Evolutionary conservation across 2,113 vertebrate genomes (phyloP), one percentile per base, ranked within the genome.

Genomic region (Gavia stellata): DNA sequence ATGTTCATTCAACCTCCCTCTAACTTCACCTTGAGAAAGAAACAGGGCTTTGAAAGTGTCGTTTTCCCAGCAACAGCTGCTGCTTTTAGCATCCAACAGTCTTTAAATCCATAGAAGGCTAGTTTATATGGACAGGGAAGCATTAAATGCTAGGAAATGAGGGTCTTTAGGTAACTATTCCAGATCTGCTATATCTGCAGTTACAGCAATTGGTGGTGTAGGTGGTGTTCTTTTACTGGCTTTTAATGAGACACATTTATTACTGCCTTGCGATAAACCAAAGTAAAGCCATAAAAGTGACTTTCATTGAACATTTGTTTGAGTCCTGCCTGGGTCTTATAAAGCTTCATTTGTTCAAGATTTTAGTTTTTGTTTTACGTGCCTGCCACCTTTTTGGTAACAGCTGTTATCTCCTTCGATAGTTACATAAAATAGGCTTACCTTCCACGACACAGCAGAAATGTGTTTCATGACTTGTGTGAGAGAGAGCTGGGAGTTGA

Each of bases 181-280:
- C 97, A 97, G 96, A 97, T 95, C 93, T 92, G 86, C 89, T 96
- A 3, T 97, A 97, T 96, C 96, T 95, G 95, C 94, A 94, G 91
- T 95, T 88, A 86, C 95, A 90, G 89, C 86, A 81, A 86, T 85
- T 72, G 84, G 95, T 97, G 95, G 89, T 95, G 89, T 95, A 94
- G 91, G 95, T 97, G 92, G 95, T 97, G 94, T 97, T 97, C 94
- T 91, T 97, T 97, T 97, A 96, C 95, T 96, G 95, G 91, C 87
- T 96, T 97, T 97, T 97, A 97, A 96, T 96, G 94, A 95, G 95
- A 97, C 96, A 96, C 97, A 91, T 97, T 97, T 97, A 97, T 97
- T 97, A 96, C 95, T 94, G 96, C 96, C 92, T 96, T 96, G 95
- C 34, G 97, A 97, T 97, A 97, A 97, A 97, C 94, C 96, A 92